phyloP scores from a whole-genome alignment of 2,797 vertebrate species.

The Neopelma chrysocephalum region DNA sequence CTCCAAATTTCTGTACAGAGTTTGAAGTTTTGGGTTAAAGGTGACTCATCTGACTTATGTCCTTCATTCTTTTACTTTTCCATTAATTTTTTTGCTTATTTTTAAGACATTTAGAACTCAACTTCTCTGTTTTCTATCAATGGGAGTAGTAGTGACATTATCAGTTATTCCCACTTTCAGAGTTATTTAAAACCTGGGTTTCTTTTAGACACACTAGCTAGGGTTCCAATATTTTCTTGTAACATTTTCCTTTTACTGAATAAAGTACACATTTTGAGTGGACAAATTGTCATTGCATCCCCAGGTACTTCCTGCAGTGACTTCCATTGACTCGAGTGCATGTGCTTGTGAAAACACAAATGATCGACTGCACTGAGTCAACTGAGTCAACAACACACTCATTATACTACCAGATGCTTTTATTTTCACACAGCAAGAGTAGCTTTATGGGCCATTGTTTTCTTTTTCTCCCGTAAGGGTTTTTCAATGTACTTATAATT shows the following conservation, averaged over 20 bases:
- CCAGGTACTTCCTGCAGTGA: neutral
- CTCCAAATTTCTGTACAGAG: neutral
- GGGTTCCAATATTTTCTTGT: neutral
- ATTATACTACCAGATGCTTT: slow-evolving; percentile 37
- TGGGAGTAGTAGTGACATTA: neutral
- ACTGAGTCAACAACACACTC: slow-evolving; percentile 31
- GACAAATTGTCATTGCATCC: neutral
- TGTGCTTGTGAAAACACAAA: neutral
- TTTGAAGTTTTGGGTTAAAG: neutral
- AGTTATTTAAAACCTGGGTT: neutral
- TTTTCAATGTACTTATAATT: neutral
- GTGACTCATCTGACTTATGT: neutral
- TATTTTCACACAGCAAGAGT: slow-evolving; percentile 16
- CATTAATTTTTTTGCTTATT: neutral
- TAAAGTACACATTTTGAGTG: neutral
- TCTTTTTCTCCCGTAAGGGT: slow-evolving; percentile 19
- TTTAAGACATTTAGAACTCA: neutral
- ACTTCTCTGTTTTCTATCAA: neutral
- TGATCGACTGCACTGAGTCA: slow-evolving; percentile 29
- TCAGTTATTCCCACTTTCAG: neutral
- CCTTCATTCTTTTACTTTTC: neutral
- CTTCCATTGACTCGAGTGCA: slow-evolving; percentile 19
- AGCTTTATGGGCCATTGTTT: slow-evolving; percentile 7
- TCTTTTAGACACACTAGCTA: neutral
- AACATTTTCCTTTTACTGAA: slow-evolving; percentile 11